These are phyloP conservation scores for Hoplostethus atlanticus DNA, from an alignment of 2,797 vertebrate species.

Conservation along the genomic window DNA sequence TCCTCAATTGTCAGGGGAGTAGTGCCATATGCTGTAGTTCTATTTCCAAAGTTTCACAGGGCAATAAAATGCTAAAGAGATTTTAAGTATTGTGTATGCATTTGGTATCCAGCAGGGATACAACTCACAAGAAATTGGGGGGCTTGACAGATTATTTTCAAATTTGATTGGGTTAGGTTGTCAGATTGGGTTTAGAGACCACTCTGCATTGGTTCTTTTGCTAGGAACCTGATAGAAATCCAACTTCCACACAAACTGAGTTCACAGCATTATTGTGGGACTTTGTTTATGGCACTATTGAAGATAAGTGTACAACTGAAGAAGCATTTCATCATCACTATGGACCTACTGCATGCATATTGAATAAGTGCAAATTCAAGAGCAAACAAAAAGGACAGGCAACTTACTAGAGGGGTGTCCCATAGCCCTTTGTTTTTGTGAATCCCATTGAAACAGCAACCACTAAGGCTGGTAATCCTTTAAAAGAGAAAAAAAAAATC, in stretches of 20 bases:
- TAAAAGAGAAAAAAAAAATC: constrained; percentile 74
- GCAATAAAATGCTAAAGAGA: constrained; percentile 77
- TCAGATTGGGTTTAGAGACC: constrained; percentile 7
- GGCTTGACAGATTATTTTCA: constrained; percentile 73
- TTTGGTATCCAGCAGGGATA: constrained; percentile 74
- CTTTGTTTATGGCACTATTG: constrained; percentile 71
- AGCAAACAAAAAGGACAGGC: constrained; percentile 36
- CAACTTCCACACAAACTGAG: neutral
- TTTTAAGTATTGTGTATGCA: constrained; percentile 83
- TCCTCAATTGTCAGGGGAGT: constrained; percentile 69
- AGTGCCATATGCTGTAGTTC: constrained; percentile 70
- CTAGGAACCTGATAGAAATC: neutral
- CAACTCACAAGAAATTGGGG: constrained; percentile 76
- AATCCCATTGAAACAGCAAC: constrained; percentile 99
- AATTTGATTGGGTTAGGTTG: constrained; percentile 69
- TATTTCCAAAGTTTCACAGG: constrained; percentile 71
- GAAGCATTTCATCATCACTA: constrained; percentile 55
- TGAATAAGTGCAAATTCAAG: constrained; percentile 26
- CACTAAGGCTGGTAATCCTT: constrained; percentile 97
- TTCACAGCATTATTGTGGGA: constrained; percentile 29
- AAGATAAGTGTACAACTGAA: constrained; percentile 59
- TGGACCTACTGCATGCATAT: constrained; percentile 19
- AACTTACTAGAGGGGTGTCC: constrained; percentile 98
- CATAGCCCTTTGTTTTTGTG: constrained; percentile 99
- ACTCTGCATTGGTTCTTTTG: neutral